Evolutionary conservation across 37 sponge, comb jelly and placozoan genomes (phyloP).

Genomic region (Geodia barretti): DNA sequence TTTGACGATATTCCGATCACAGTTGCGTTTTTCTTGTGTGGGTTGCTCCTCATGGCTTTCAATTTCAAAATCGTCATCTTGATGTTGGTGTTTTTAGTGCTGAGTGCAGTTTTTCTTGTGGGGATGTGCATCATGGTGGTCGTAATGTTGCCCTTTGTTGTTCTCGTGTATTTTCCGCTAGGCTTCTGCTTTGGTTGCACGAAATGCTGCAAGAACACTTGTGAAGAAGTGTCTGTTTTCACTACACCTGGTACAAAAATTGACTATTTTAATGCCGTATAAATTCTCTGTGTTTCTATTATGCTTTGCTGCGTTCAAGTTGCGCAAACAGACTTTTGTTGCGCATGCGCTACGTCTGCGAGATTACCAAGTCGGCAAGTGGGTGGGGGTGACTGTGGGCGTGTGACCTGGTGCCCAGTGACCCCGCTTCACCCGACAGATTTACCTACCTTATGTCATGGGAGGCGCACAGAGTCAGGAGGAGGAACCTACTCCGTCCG

Average conservation of each 20-base stretch:
- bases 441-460: background rate
- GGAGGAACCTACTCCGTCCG: background rate
- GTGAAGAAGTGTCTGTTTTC: too few species aligned
- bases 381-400: too few species aligned
- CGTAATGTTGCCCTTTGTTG: background rate
- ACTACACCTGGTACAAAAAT: too few species aligned
- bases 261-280: too few species aligned
- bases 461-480: slow-evolving; percentile 14
- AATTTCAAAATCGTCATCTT: slow-evolving; percentile 33
- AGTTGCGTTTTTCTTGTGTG: slow-evolving; percentile 8
- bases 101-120: background rate
- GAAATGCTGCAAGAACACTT: too few species aligned
- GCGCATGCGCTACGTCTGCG: too few species aligned
- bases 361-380: too few species aligned
- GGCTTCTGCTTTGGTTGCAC: background rate
- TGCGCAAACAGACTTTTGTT: too few species aligned
- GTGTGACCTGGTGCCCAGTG: too few species aligned
- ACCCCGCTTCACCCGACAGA: too few species aligned
- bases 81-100: background rate
- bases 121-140: background rate
- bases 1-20: background rate
- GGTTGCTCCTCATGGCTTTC: background rate
- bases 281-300: too few species aligned
- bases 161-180: slow-evolving; percentile 9
- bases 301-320: too few species aligned